These are phyloP conservation scores for Sebastolobus altivelis DNA, from an alignment of 2,797 vertebrate species.

Conservation along the genomic window DNA sequence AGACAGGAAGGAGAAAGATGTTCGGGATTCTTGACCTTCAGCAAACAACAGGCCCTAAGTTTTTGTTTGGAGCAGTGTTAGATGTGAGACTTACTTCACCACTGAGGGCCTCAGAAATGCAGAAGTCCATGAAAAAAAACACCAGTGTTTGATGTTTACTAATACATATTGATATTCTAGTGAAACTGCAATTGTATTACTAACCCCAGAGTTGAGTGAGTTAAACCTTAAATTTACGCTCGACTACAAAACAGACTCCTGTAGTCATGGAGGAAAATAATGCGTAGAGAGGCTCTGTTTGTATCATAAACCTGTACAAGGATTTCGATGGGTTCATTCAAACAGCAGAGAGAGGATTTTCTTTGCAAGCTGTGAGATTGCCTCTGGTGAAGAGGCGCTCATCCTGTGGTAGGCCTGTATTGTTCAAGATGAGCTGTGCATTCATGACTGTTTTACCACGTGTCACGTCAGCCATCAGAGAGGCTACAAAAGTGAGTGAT, in stretches of 20 bases:
- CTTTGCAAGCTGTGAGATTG: neutral
- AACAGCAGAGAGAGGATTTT: neutral
- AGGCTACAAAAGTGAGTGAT: neutral
- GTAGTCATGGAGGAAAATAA: neutral
- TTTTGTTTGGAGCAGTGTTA: neutral
- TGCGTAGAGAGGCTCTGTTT: neutral
- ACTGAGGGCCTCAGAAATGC: neutral
- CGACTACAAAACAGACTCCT: neutral
- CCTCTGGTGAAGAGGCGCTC: neutral
- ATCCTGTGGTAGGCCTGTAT: neutral
- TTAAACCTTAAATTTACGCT: neutral
- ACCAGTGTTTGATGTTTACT: neutral
- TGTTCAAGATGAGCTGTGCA: neutral
- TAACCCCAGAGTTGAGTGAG: neutral
- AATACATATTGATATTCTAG: neutral
- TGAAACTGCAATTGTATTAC: neutral
- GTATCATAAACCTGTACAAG: neutral
- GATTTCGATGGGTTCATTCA: neutral
- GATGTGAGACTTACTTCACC: neutral
- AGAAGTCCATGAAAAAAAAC: neutral
- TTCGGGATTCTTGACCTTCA: conserved; percentile 7
- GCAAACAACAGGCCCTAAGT: neutral
- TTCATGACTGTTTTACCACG: neutral
- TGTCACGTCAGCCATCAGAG: neutral
- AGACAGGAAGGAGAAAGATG: neutral